A percentile compares a stretch with the other conserved stretches of the same genome.
Conservation (phyloP, 92 coral and sea anemone genomes). For the Anthopleura xanthogrammica region DNA sequence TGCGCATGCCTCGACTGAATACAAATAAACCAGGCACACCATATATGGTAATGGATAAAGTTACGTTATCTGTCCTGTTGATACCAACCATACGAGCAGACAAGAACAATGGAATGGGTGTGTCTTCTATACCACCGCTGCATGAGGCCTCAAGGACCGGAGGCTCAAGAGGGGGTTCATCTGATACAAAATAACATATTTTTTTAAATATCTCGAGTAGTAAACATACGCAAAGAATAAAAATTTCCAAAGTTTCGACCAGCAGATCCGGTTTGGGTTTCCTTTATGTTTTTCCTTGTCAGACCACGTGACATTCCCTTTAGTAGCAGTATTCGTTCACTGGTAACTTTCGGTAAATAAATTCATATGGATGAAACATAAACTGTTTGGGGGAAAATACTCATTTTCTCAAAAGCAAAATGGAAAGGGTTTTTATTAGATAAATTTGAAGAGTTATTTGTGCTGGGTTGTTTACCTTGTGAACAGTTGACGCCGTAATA, state of each 20-base stretch:
- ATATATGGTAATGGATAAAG: conserved; percentile 38
- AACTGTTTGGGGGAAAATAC: too few species aligned
- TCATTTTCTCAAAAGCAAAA: too few species aligned
- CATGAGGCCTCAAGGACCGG: conserved; percentile 13
- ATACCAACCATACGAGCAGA: conserved; percentile 41
- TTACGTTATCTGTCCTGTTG: conserved; percentile 21
- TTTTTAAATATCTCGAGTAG: too few species aligned
- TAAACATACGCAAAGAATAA: too few species aligned
- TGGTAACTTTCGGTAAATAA: not conserved
- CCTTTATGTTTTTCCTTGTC: too few species aligned
- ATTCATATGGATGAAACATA: too few species aligned
- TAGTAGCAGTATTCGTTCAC: not conserved
- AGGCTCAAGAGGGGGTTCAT: not conserved
- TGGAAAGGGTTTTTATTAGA: too few species aligned
- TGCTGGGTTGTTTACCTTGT: not conserved
- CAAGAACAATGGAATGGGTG: conserved; percentile 37
- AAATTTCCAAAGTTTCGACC: too few species aligned
- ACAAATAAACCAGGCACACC: conserved; percentile 41
- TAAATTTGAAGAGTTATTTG: too few species aligned
- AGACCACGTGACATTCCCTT: not conserved
- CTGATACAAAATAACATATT: too few species aligned
- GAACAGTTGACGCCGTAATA: conserved; percentile 1
- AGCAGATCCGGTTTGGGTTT: too few species aligned
- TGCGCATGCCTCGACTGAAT: conserved; percentile 46
- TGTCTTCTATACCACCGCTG: conserved; percentile 50